Evolutionary conservation across 1,140 invertebrate genomes (phyloP).

Genomic region (Heliconius hermathena): DNA sequence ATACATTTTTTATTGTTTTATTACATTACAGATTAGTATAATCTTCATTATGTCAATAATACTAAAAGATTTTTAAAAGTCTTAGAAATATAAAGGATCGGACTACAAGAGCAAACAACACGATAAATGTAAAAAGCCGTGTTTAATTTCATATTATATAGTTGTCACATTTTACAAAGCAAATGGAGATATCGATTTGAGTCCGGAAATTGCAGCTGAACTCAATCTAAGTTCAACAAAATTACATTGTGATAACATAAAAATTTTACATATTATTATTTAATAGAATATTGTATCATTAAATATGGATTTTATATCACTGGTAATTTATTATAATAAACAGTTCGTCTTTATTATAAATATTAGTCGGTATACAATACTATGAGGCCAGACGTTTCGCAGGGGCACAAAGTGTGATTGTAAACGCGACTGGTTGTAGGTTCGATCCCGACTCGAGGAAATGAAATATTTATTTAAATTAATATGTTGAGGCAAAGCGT

Average conservation of each 20-base stretch:
- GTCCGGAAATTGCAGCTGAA: conserved; percentile 12
- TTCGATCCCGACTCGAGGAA: no score
- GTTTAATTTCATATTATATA: neutral
- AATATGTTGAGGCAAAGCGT: no score
- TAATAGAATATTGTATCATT: neutral
- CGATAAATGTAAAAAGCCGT: neutral
- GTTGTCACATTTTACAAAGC: neutral
- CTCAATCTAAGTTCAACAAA: conserved; percentile 6
- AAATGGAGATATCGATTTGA: neutral
- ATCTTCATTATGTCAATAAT: no score
- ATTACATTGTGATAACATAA: conserved; percentile 3
- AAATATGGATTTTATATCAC: neutral
- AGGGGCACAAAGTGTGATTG: no score
- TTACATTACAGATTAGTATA: no score
- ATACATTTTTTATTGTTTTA: no score
- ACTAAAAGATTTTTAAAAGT: neutral
- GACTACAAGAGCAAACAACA: neutral
- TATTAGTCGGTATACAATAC: no score
- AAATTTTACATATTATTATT: neutral
- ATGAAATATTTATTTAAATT: no score
- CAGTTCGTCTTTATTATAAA: no score
- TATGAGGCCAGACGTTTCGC: no score
- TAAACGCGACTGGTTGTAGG: no score
- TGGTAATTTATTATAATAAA: no score
- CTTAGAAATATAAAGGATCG: neutral